Evolutionary conservation across 2,113 vertebrate species (phyloP).

Genomic region (Elephas maximus): DNA sequence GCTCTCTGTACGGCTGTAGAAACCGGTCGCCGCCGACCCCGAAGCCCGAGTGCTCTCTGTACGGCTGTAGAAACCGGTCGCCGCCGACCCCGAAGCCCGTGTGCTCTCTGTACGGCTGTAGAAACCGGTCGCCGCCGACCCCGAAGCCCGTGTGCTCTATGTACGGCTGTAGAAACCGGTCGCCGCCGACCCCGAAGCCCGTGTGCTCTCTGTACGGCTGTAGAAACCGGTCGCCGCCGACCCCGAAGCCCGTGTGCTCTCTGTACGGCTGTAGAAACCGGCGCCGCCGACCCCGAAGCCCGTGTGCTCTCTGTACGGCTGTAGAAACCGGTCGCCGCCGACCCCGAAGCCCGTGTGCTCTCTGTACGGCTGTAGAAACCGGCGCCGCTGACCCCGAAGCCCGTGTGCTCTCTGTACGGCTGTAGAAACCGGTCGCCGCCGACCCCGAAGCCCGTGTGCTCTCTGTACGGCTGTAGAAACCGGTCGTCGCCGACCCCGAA

Average conservation of each 20-base stretch:
- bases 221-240: too few relatives aligned
- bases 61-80: background rate
- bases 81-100: background rate
- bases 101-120: background rate
- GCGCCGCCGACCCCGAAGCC: background rate
- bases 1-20: background rate
- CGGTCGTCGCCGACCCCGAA: background rate
- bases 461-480: background rate
- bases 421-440: background rate
- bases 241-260: background rate
- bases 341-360: background rate
- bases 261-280: background rate
- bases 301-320: background rate
- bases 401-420: background rate
- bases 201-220: background rate
- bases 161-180: background rate
- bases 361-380: background rate
- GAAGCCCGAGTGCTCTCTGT: slow-evolving; percentile 2
- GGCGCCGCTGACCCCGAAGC: background rate
- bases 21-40: too few relatives aligned
- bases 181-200: background rate
- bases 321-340: too few relatives aligned
- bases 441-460: background rate
- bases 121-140: too few relatives aligned
- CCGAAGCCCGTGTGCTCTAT: background rate